Evolutionary conservation across 2,113 vertebrate genomes (phyloP).

Genomic region (Solea solea): DNA sequence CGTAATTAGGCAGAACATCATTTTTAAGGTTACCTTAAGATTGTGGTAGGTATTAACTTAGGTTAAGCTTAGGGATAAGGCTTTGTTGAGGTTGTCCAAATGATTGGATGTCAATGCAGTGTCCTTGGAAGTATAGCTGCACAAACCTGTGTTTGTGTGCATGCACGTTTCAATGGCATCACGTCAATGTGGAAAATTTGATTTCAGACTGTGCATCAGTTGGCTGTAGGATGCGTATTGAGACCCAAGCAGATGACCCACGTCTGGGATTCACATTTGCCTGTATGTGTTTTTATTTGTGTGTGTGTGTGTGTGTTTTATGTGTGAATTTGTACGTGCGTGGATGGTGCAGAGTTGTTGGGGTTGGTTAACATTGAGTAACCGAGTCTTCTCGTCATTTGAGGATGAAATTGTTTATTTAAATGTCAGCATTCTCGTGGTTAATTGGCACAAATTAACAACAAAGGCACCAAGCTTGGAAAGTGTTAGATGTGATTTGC

Average conservation of each 20-base stretch:
- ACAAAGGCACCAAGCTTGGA: slow-evolving; percentile 3
- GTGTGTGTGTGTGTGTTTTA: slow-evolving; percentile 18
- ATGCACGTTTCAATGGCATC: slow-evolving; percentile 40
- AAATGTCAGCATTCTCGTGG: neutral
- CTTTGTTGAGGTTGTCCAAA: no score
- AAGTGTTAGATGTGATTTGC: slow-evolving; percentile 17
- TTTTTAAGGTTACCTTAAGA: no score
- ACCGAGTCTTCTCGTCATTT: neutral
- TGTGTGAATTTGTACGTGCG: slow-evolving; percentile 28
- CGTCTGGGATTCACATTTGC: slow-evolving; percentile 51
- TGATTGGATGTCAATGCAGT: no score
- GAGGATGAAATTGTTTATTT: slow-evolving; percentile 30
- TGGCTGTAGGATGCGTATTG: slow-evolving; percentile 63
- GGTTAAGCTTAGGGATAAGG: no score
- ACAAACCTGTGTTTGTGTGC: neutral
- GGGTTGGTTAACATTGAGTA: neutral
- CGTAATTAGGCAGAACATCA: no score
- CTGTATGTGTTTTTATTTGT: slow-evolving; percentile 9
- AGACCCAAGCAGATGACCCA: slow-evolving; percentile 65
- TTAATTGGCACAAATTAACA: slow-evolving; percentile 13
- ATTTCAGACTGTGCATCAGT: slow-evolving; percentile 62
- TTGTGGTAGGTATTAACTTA: no score
- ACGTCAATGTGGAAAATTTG: slow-evolving; percentile 61
- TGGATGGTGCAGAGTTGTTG: slow-evolving; percentile 9
- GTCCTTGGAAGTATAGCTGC: no score